A percentile compares a stretch with the other conserved stretches of the same genome.
Evolutionary conservation across 2,888 invertebrate genomes (phyloP).

Genomic region (Therioaphis trifolii): DNA sequence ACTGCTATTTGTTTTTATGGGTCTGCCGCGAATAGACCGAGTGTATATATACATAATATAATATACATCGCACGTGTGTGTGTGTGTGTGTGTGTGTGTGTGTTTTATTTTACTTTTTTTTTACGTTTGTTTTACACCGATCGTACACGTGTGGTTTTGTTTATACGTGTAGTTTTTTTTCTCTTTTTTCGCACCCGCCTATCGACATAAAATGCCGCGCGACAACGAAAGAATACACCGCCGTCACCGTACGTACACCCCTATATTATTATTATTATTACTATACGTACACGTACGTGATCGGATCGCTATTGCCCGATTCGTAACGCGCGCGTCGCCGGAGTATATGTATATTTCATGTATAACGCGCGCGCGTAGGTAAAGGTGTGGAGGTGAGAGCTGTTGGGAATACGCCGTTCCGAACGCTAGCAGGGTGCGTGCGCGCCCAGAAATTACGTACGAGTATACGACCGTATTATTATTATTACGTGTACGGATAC

Average conservation of each 20-base stretch:
- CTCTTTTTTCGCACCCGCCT: background rate
- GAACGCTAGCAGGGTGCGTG: too few species aligned
- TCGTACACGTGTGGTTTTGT: too few species aligned
- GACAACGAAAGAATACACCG: too few species aligned
- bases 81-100: background rate
- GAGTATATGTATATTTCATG: too few species aligned
- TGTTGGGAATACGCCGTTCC: conserved; percentile 21
- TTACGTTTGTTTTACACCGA: too few species aligned
- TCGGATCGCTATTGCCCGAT: conserved; percentile 24
- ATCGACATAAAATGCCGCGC: background rate
- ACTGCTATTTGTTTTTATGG: conserved; percentile 34
- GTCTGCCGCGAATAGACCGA: conserved; percentile 4
- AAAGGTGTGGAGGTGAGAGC: background rate
- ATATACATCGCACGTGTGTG: too few species aligned
- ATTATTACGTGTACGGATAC: background rate
- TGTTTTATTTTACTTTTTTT: background rate
- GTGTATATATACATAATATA: background rate
- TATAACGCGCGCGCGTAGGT: background rate
- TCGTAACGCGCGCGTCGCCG: background rate
- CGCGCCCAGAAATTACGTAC: background rate
- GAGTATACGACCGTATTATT: conserved; percentile 4
- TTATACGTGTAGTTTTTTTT: too few species aligned
- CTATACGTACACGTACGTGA: background rate
- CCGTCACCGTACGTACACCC: background rate
- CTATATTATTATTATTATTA: background rate